These are phyloP conservation scores for Girardinichthys multiradiatus DNA, from an alignment of 2,113 vertebrate species.

Conservation along the genomic window DNA sequence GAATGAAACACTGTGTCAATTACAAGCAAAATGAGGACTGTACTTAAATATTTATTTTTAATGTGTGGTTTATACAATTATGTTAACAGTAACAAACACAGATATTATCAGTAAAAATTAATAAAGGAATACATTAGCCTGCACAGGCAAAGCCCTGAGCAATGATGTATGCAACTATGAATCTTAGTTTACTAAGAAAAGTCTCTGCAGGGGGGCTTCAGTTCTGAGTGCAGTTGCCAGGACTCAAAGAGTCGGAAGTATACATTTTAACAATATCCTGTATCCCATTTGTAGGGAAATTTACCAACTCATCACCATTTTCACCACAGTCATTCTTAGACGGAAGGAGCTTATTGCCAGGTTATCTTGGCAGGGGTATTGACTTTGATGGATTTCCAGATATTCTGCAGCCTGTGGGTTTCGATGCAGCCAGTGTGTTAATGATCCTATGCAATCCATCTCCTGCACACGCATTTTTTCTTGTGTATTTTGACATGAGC, in stretches of 20 bases:
- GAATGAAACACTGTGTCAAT: conserved; percentile 27
- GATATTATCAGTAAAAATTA: not conserved
- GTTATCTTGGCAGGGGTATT: conserved; percentile 32
- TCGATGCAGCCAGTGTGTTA: conserved; percentile 39
- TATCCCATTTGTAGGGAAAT: conserved; percentile 17
- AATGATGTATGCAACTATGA: not conserved
- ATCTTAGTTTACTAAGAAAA: not conserved
- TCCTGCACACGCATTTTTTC: conserved; percentile 18
- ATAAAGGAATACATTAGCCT: not conserved
- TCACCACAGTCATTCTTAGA: conserved; percentile 23
- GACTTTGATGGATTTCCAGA: conserved; percentile 46
- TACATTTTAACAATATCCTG: not conserved
- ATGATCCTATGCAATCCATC: conserved; percentile 37
- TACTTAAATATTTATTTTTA: not conserved
- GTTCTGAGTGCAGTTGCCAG: conserved; percentile 13
- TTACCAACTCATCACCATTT: conserved; percentile 21
- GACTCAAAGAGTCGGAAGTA: conserved; percentile 10
- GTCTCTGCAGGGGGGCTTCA: conserved; percentile 15
- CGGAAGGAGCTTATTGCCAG: conserved; percentile 33
- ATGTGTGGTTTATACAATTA: not conserved
- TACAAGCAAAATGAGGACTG: conserved; percentile 3
- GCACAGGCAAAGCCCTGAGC: not conserved
- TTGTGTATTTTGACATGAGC: conserved; percentile 22
- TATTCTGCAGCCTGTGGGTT: conserved; percentile 37
- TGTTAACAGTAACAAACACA: not conserved